A percentile compares a stretch with the other conserved stretches of the same genome.
phyloP scores from a whole-genome alignment of 2,888 invertebrate species.

The Aspidiotus destructor region DNA sequence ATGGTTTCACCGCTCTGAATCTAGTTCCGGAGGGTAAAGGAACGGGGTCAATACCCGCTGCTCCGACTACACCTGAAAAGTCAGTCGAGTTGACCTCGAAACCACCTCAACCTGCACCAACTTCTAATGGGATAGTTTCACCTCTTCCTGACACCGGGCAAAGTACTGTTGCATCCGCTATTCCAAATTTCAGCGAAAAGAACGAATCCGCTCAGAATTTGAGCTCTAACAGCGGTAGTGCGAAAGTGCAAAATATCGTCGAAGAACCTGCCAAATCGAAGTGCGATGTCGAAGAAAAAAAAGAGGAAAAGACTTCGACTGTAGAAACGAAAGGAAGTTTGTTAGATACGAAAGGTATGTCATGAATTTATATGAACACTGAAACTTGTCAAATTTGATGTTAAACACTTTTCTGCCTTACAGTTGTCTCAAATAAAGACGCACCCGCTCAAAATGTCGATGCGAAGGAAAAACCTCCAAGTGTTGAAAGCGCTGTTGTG shows the following conservation, averaged over 20 bases:
- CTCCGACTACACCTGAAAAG: slow-evolving; percentile 37
- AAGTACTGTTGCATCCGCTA: background rate
- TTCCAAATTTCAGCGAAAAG: slow-evolving; percentile 15
- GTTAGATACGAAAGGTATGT: too few relatives aligned
- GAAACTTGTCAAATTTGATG: too few relatives aligned
- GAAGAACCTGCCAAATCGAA: background rate
- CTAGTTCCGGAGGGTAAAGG: slow-evolving; percentile 22
- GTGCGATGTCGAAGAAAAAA: slow-evolving; percentile 1
- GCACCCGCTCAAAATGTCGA: background rate
- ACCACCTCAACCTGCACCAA: slow-evolving; percentile 18
- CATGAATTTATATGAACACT: too few relatives aligned
- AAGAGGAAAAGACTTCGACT: background rate
- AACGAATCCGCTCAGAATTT: slow-evolving; percentile 2
- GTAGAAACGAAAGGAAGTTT: too few relatives aligned
- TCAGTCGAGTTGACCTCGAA: slow-evolving; percentile 37
- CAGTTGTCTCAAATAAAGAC: too few relatives aligned
- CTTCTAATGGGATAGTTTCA: slow-evolving; percentile 23
- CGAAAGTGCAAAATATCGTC: background rate
- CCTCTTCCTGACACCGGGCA: slow-evolving; percentile 8
- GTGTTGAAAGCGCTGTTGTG: background rate
- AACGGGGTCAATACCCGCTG: slow-evolving; percentile 10
- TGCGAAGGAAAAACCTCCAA: background rate
- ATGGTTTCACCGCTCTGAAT: slow-evolving; percentile 17
- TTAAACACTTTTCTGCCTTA: too few relatives aligned
- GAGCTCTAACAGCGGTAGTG: background rate